Base-by-base conservation (phyloP, 2,888 invertebrate genomes). In the Calameuta idolon region DNA sequence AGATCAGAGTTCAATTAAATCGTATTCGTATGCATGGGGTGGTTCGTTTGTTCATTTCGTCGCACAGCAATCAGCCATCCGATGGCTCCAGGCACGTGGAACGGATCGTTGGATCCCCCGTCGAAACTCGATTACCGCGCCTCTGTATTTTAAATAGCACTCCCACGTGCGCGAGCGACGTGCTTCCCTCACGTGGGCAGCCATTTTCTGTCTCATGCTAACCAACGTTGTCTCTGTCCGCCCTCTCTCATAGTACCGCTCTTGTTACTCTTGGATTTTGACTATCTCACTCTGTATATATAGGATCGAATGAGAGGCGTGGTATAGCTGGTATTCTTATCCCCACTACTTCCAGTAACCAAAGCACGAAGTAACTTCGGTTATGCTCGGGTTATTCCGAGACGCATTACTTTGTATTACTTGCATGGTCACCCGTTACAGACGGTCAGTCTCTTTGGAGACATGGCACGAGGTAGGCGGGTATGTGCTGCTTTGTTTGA, bases 41-140 rank as follows among this genome's bases (percentile, higher is more conserved):
- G 80, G 80, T 81, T 83, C 81, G 82, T 81, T 82, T 81, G 82
- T 82, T 85, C 82, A 82, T 84, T 85, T 81, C 81, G 79, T 77
- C 31, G 71, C 71, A 34, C 71, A 81, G 83, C 85, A 86, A 87
- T 83, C 85, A 81, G 81, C 80, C 84, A 81, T 82, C 82, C 85
- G 81, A 85, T 85, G 85, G 83, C 80, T 83, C 80, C 75, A 80
- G 78, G 78, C 79, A 80, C 79, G 78, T 76, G 77, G 78, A 76
- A 77, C 79, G 79, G 31, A 71, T 31, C 74, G 79, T 78, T 34
- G 71, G 71, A 68, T 37, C 40, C 15, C 80, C 79, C 81, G 79
- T 71, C 79, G 76, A 80, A 80, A 81, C 81, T 83, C 81, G 80
- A 80, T 83, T 80, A 79, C 81, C 40, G 79, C 71, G 71, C 71